These are phyloP conservation scores for Myoxocephalus aenaeus DNA, from an alignment of 2,797 vertebrate genomes.

Conservation along the genomic window DNA sequence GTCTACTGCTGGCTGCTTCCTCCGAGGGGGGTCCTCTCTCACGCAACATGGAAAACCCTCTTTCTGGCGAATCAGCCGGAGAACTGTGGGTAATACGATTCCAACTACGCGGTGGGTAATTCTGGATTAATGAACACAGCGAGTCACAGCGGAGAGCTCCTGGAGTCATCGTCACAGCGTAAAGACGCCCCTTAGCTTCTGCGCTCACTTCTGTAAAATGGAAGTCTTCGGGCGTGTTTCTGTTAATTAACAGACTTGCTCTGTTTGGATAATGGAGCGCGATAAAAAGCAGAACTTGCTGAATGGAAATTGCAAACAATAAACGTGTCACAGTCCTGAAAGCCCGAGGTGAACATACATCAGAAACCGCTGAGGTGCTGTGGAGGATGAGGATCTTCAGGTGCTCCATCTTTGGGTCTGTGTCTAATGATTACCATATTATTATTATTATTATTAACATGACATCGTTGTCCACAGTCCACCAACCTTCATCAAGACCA, in stretches of 20 bases:
- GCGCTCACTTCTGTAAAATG: constrained; percentile 1
- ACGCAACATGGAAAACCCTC: constrained; percentile 31
- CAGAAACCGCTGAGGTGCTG: background rate
- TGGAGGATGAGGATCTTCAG: background rate
- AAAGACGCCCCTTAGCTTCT: constrained; percentile 38
- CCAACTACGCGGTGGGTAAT: constrained; percentile 24
- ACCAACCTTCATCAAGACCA: background rate
- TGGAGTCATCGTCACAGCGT: constrained; percentile 26
- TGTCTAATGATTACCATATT: background rate
- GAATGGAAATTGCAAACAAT: constrained; percentile 27
- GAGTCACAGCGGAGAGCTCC: constrained; percentile 28
- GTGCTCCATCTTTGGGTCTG: background rate
- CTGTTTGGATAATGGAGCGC: background rate
- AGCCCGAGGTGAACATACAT: background rate
- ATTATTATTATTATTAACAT: background rate
- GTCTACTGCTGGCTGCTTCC: constrained; percentile 33
- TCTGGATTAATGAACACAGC: constrained; percentile 33
- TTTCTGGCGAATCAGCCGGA: constrained; percentile 29
- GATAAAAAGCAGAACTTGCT: background rate
- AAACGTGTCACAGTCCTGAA: background rate
- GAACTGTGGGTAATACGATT: constrained; percentile 43
- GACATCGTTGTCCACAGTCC: background rate
- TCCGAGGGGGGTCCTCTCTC: constrained; percentile 43
- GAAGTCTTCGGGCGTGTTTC: background rate
- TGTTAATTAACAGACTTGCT: background rate